A percentile compares a stretch with the other conserved stretches of the same genome.
Conservation (phyloP, 2,113 vertebrate genomes). For the Phoxinus phoxinus region DNA sequence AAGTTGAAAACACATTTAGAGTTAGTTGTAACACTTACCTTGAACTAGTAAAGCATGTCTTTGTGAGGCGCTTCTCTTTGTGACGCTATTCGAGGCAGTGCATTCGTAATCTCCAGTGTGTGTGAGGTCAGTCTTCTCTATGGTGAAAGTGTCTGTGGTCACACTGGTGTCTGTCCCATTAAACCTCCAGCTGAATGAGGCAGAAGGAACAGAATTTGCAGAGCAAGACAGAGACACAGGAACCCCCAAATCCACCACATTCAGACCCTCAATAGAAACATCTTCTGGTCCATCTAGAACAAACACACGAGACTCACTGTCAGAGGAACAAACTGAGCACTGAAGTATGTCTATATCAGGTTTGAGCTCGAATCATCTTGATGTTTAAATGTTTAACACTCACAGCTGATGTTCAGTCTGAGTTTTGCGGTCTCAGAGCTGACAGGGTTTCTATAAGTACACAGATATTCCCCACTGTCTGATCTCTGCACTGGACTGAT, state of each 20-base stretch:
- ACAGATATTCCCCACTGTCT: slow-evolving; percentile 61
- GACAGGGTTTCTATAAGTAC: slow-evolving; percentile 57
- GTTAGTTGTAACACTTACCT: slow-evolving; percentile 17
- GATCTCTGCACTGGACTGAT: slow-evolving; percentile 39
- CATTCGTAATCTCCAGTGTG: slow-evolving; percentile 63
- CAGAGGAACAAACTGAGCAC: neutral
- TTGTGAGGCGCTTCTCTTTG: neutral
- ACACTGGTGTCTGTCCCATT: slow-evolving; percentile 48
- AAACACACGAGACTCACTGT: slow-evolving; percentile 1
- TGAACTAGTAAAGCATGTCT: slow-evolving; percentile 20
- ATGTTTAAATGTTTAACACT: slow-evolving; percentile 36
- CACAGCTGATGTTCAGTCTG: slow-evolving; percentile 57
- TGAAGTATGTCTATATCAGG: neutral
- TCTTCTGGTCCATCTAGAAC: slow-evolving; percentile 69
- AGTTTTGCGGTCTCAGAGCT: slow-evolving; percentile 5
- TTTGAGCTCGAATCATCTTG: neutral
- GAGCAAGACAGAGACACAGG: slow-evolving; percentile 55
- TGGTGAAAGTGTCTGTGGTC: slow-evolving; percentile 32
- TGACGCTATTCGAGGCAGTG: slow-evolving; percentile 37
- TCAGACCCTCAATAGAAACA: slow-evolving; percentile 56
- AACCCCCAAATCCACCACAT: neutral
- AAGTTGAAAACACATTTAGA: neutral
- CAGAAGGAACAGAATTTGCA: slow-evolving; percentile 54
- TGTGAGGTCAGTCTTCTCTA: neutral
- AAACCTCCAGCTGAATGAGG: slow-evolving; percentile 59